Evolutionary conservation across 2,797 vertebrate genomes (phyloP), one percentile per base, ranked within the genome.

Genomic region (Simalia tracyae): DNA sequence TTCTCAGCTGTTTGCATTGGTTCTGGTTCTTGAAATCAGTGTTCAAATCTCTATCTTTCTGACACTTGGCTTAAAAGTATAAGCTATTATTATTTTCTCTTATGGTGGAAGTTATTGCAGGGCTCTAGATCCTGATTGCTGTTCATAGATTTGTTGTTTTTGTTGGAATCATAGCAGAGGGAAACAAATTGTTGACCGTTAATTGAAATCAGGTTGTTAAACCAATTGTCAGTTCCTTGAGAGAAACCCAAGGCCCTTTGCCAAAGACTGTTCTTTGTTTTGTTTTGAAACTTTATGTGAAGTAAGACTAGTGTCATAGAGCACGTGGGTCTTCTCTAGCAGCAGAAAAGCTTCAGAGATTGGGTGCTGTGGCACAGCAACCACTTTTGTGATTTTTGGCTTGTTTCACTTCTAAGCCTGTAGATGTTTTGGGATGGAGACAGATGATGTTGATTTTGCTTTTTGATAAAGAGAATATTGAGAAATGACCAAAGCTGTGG

Each of bases 391-490:
- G 95, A 90, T 90, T 46, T 92, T 46, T 93, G 86, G 93, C 92
- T 93, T 76, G 84, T 92, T 91, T 92, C 24, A 66, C 91, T 94
- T 66, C 42, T 92, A 95, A 89, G 17, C 42, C 14, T 57, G 15
- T 89, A 22, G 36, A 89, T 60, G 84, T 90, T 90, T 72, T 81
- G 28, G 86, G 14, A n/a, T 72, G 64, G 89, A 87, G 54, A 22
- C 22, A 87, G 92, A 42, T 31, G 89, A 1, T n/a, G 76, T 87
- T 93, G 94, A 93, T 90, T 94, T 96, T 92, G 94, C 26, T 94
- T 85, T 89, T 92, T 91, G 95, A 94, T 94, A 94, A 96, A 96
- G 91, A 94, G 93, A 95, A 86, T 94, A 91, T 93, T 95, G 96
- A 95, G 94, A 88, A 86, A 91, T 91, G 94, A 94, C 96, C 84